Evolutionary conservation across 2,797 vertebrate genomes (phyloP), one percentile per base, ranked within the genome.

Genomic region (Pygocentrus nattereri): DNA sequence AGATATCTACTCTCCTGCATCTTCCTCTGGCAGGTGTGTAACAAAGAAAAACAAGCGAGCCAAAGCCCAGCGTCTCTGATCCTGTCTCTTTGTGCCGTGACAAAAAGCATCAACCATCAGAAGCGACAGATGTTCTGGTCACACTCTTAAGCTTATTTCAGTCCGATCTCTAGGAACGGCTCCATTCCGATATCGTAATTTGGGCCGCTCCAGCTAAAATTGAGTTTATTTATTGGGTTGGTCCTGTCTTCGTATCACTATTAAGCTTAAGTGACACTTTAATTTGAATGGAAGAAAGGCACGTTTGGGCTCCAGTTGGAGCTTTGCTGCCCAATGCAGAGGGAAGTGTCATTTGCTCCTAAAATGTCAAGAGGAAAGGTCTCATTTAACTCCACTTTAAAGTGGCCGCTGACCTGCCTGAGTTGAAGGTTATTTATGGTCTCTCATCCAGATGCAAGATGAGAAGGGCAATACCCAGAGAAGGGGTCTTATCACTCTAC

Each of bases 201-300:
- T 72, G 72, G 52, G 49, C 56, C 0, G 72, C 47, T 18, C 68
- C 18, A 19, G 47, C 80, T 69, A 70, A 81, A 88, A 86, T 65
- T 72, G 76, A 79, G 69, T 74, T 83, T 72, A 80, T 85, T 87
- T 87, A 73, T 77, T 73, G 49, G 41, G 38, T 38, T 18, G 65
- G 52, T 50, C 44, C 54, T 49, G 87, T 91, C 88, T 87, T 91
- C 87, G 88, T 90, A 89, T 93, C 90, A 90, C 88, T 90, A 92
- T 93, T 94, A 92, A 94, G 93, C 93, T 94, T 93, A 94, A 94
- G 90, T 94, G 94, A 94, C 93, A 93, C 90, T 95, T 94, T 93
- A 92, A 94, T 94, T 93, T 92, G 89, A 88, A 94, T 85, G 88
- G 91, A 90, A 93, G 94, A 93, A 93, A 90, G 90, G 87, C 71